Conservation (phyloP, 53 echinoderm and acorn worm species). For the Echinometra lucunter region DNA sequence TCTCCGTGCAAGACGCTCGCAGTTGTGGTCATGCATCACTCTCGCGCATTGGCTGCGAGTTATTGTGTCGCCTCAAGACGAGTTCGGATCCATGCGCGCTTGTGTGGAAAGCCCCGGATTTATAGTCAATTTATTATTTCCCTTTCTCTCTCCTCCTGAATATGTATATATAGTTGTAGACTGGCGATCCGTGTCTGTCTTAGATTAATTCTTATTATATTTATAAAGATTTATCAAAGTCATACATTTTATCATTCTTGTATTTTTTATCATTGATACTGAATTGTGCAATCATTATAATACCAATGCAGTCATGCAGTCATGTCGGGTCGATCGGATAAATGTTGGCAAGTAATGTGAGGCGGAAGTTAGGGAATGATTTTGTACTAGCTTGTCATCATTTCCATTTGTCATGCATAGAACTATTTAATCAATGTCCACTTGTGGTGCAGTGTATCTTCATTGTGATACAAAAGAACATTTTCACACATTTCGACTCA, state of each 20-base stretch:
- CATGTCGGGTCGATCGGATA: neutral
- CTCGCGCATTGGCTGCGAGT: neutral
- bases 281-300: slow-evolving; percentile 36
- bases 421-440: neutral
- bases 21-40: neutral
- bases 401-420: neutral
- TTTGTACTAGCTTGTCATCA: neutral
- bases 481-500: neutral
- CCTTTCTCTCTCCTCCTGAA: neutral
- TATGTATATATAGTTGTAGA: slow-evolving; percentile 45
- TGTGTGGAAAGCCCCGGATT: slow-evolving; percentile 19
- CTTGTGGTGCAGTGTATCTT: neutral
- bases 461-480: neutral
- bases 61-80: neutral
- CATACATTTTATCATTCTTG: slow-evolving; percentile 35
- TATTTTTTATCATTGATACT: slow-evolving; percentile 51
- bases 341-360: neutral
- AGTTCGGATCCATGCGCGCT: slow-evolving; percentile 15
- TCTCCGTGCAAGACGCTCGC: neutral
- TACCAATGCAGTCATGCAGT: neutral
- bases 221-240: slow-evolving; percentile 59
- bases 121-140: neutral
- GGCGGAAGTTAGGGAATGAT: neutral
- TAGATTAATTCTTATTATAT: slow-evolving; percentile 46
- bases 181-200: slow-evolving; percentile 54